A percentile compares a stretch with the other conserved stretches of the same genome.
phyloP scores from a whole-genome alignment of 2,888 invertebrate genomes.

The Myathropa florea region DNA sequence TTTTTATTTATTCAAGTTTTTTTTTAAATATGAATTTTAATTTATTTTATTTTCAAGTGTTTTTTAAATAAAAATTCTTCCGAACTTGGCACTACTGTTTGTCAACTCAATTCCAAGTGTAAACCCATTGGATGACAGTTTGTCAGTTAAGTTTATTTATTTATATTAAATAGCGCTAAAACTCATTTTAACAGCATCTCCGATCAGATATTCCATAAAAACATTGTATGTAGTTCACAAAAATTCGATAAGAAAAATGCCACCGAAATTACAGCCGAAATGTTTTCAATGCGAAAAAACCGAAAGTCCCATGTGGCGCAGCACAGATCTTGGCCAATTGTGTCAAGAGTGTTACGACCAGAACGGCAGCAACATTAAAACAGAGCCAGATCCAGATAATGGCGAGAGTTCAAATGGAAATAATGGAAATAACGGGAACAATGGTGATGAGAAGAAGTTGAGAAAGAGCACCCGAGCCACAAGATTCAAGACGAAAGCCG shows the following conservation, averaged over 20 bases:
- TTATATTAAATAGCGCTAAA: slow-evolving; percentile 22
- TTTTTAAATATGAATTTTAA: background rate
- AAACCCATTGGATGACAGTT: background rate
- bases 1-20: background rate
- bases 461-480: slow-evolving; percentile 74
- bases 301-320: slow-evolving; percentile 89
- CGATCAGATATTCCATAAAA: background rate
- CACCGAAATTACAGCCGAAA: slow-evolving; percentile 80
- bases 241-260: slow-evolving; percentile 64
- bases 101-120: background rate
- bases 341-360: slow-evolving; percentile 88
- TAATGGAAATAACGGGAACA: slow-evolving; percentile 22
- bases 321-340: slow-evolving; percentile 87
- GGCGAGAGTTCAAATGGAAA: slow-evolving; percentile 52
- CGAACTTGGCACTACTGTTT: slow-evolving; percentile 15
- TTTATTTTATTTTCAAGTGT: background rate
- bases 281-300: slow-evolving; percentile 87
- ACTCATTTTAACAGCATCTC: background rate
- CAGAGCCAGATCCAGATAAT: slow-evolving; percentile 71
- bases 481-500: slow-evolving; percentile 81
- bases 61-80: background rate
- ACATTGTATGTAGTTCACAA: background rate
- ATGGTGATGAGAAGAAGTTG: slow-evolving; percentile 76
- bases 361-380: slow-evolving; percentile 80
- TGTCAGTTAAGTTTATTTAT: slow-evolving; percentile 63